Percentiles rank a stretch among this genome's conserved stretches.
Conservation (phyloP, 1,140 invertebrate genomes). For the Aphelinus atriplicis region DNA sequence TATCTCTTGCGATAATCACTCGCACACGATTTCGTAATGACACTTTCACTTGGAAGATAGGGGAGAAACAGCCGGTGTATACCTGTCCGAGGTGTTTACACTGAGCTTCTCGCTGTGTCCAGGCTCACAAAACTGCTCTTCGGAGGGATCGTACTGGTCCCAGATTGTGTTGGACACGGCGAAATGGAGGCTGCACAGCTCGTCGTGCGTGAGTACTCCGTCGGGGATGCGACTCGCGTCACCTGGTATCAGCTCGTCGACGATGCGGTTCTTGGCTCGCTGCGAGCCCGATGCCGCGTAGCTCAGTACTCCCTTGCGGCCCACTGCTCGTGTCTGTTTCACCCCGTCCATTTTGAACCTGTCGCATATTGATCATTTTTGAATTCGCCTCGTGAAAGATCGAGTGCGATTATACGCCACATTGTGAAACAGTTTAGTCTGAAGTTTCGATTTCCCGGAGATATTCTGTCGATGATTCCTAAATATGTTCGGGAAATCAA, state of each 20-base stretch:
- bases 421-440: too few relatives aligned
- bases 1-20: too few relatives aligned
- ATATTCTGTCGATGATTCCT: too few relatives aligned
- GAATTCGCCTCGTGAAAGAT: background rate
- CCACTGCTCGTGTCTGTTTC: constrained; percentile 58
- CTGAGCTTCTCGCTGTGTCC: constrained; percentile 44
- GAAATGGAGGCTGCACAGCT: constrained; percentile 71
- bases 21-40: too few relatives aligned
- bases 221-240: constrained; percentile 61
- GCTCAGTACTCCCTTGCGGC: constrained; percentile 59
- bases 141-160: constrained; percentile 66
- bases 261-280: constrained; percentile 69
- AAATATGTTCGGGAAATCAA: too few relatives aligned
- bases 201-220: constrained; percentile 57
- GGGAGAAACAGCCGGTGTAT: too few relatives aligned
- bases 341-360: constrained; percentile 73
- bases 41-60: too few relatives aligned
- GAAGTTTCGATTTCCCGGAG: too few relatives aligned
- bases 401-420: too few relatives aligned
- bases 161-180: constrained; percentile 71
- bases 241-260: constrained; percentile 71
- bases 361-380: constrained; percentile 16
- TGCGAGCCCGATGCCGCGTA: constrained; percentile 12
- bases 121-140: constrained; percentile 62
- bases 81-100: constrained; percentile 26